Base-by-base conservation (phyloP, 1,140 invertebrate species). In the Sminthurinus signatus region DNA sequence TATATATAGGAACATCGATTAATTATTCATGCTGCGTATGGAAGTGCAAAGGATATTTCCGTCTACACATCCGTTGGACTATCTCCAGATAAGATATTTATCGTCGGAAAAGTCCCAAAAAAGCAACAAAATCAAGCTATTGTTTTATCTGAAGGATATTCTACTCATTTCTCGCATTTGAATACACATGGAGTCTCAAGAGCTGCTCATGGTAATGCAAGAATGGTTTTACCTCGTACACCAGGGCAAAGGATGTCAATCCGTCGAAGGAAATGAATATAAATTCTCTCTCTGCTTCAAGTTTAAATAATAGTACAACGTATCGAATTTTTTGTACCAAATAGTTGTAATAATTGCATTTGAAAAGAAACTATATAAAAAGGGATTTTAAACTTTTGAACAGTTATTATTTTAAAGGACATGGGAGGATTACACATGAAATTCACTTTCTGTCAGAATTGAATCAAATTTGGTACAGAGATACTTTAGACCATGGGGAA, bases 31-130 rank as follows among this genome's bases (percentile, higher is more conserved):
- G 86, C 88, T 44, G 94, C 93, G 4, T 98, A 98, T 76, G 95
- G 95, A 36, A 96, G 93, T 68, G 89, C 86, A 71, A 98, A 98
- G 80, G 96, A 98, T 76, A 96, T 98, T 69, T 86, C 81, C 72
- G 93, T 98, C 2, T 98, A 98, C 78, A 86, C 86, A 48, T 87
- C 87, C 61, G 85, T 97, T 63, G 93, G 91, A 61, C 76, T 98
- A 32, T 85, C 86, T 71, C 82, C 88, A 14, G 86, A 88, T 71
- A 89, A 96, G 75, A 98, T 98, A 69, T 97, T 88, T 77, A 93
- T 96, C 52, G 90, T 97, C 65, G 94, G 95, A 4, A 96, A 96
- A 80, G 85, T 86, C 4, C 84, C 80, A 60, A 97, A 94, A 77
- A 97, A 96, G 76, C 87, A 95, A 73, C 85, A 88, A 68, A 73